Percentiles rank a stretch among this genome's conserved stretches.
These are phyloP conservation scores for Chaetodon auriga DNA, from an alignment of 2,113 vertebrate species.

Conservation along the genomic window DNA sequence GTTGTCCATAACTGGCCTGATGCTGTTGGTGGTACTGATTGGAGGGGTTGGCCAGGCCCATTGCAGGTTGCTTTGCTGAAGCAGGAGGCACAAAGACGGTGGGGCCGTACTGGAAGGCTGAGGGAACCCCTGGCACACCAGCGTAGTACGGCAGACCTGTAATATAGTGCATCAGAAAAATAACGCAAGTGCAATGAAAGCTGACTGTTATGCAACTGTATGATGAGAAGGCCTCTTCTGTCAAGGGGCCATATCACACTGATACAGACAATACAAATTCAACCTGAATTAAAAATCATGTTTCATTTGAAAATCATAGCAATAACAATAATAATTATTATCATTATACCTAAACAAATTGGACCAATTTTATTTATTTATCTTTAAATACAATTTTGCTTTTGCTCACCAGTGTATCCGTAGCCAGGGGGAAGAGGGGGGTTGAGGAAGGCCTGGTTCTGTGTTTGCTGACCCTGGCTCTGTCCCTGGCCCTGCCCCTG, in stretches of 20 bases:
- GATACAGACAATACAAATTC: not conserved
- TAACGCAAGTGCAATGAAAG: not conserved
- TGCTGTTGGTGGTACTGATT: slow-evolving; percentile 94
- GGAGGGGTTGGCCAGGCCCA: slow-evolving; percentile 87
- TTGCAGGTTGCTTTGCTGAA: slow-evolving; percentile 92
- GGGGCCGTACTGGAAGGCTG: slow-evolving; percentile 96
- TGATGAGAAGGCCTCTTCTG: not conserved
- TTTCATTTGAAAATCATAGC: not conserved
- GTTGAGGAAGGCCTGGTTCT: slow-evolving; percentile 95
- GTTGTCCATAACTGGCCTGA: slow-evolving; percentile 91
- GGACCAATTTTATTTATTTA: not conserved
- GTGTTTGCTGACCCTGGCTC: slow-evolving; percentile 89
- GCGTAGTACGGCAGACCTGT: slow-evolving; percentile 93
- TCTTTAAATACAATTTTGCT: not conserved
- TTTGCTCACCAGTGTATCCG: slow-evolving; percentile 89
- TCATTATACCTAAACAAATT: not conserved
- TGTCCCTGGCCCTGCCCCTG: slow-evolving; percentile 86
- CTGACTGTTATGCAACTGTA: too few relatives aligned
- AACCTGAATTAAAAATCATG: not conserved
- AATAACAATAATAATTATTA: too few relatives aligned
- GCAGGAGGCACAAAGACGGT: slow-evolving; percentile 95
- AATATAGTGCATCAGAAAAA: not conserved
- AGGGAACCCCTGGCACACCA: slow-evolving; percentile 91
- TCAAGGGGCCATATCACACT: not conserved
- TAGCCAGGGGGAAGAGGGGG: slow-evolving; percentile 93